phyloP scores from a whole-genome alignment of 2,888 invertebrate genomes.

The Resseliella maxima region DNA sequence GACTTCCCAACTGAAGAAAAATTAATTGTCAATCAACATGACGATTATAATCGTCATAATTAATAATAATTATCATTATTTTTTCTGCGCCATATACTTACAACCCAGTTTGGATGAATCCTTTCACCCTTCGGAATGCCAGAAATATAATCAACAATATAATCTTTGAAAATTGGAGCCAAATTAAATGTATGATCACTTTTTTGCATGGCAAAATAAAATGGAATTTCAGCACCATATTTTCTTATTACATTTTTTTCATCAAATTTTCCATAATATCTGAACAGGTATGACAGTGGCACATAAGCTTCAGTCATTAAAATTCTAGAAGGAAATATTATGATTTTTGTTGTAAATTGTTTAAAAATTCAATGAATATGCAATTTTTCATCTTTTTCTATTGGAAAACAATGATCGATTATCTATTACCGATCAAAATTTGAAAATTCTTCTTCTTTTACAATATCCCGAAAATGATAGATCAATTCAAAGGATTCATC shows the following conservation, averaged over 20 bases:
- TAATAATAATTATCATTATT: not conserved
- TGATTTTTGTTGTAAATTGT: too few species aligned
- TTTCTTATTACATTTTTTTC: constrained; percentile 57
- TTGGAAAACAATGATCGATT: too few species aligned
- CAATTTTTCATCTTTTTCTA: too few species aligned
- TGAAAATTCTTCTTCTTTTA: too few species aligned
- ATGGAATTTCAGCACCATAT: constrained; percentile 69
- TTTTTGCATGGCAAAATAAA: constrained; percentile 74
- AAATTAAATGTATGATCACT: constrained; percentile 70
- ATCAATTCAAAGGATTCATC: too few species aligned
- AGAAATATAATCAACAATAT: constrained; percentile 66
- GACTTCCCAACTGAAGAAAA: constrained; percentile 77
- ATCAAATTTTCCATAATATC: constrained; percentile 72
- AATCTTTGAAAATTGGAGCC: constrained; percentile 69
- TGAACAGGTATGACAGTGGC: constrained; percentile 69
- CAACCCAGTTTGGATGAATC: constrained; percentile 74
- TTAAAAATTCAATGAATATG: too few species aligned
- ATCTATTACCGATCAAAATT: too few species aligned
- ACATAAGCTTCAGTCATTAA: constrained; percentile 75
- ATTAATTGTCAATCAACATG: too few species aligned
- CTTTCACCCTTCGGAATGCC: too few species aligned
- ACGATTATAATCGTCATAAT: too few species aligned
- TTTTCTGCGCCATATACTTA: constrained; percentile 66
- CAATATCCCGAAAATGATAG: too few species aligned
- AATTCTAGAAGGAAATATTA: too few species aligned